Conservation (phyloP, 2,888 invertebrate species). For the Trypoxylon attenuatum region DNA sequence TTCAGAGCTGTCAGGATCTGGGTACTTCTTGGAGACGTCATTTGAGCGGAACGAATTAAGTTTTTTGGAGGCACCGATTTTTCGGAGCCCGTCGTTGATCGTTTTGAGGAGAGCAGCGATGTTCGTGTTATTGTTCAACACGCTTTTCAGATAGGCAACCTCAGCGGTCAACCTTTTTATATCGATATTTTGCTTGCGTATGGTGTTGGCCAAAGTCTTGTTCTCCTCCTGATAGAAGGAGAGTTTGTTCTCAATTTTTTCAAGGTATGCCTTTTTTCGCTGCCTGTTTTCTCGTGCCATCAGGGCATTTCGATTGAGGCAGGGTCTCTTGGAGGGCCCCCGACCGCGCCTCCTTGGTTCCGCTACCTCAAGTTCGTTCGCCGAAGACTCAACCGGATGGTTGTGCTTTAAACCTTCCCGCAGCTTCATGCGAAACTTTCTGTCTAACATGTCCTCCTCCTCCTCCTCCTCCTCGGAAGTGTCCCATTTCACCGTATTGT, state of each 20-base stretch:
- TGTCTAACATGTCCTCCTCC: constrained; percentile 22
- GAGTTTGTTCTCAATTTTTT: constrained; percentile 77
- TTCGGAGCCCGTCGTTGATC: constrained; percentile 66
- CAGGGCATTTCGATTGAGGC: constrained; percentile 78
- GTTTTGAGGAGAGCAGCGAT: constrained; percentile 76
- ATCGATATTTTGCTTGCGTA: constrained; percentile 75
- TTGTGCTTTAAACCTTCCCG: constrained; percentile 15
- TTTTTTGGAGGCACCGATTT: constrained; percentile 20
- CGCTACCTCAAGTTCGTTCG: background rate
- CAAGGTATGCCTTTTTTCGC: constrained; percentile 79
- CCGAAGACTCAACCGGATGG: background rate
- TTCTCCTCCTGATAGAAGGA: constrained; percentile 74
- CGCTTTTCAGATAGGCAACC: constrained; percentile 77
- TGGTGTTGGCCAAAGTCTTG: constrained; percentile 73
- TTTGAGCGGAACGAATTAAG: background rate
- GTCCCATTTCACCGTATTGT: constrained; percentile 16
- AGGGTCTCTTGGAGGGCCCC: constrained; percentile 70
- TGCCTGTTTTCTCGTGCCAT: constrained; percentile 80
- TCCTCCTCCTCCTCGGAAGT: constrained; percentile 31
- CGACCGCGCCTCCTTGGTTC: constrained; percentile 53
- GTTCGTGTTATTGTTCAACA: constrained; percentile 77
- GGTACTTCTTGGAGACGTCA: background rate
- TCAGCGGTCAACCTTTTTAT: constrained; percentile 76
- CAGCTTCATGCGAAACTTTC: constrained; percentile 20
- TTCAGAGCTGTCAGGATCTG: background rate